Conservation (phyloP, 2,113 vertebrate species). For the Alces alces region DNA sequence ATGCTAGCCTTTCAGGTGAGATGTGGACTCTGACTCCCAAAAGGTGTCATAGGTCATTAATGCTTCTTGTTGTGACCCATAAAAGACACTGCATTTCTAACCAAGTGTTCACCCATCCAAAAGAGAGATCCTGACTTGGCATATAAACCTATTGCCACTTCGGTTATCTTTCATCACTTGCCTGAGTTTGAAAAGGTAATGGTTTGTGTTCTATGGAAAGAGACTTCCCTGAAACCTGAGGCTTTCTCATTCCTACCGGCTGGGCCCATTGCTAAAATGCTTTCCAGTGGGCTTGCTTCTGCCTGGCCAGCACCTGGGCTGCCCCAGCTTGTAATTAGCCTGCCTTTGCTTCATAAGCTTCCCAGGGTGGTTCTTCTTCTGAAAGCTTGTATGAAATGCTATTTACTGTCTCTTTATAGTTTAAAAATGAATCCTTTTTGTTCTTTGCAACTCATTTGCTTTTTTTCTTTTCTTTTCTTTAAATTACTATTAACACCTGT, state of each 20-base stretch:
- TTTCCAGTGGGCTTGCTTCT: conserved; percentile 63
- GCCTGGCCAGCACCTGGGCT: conserved; percentile 40
- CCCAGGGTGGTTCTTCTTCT: conserved; percentile 62
- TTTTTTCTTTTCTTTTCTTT: conserved; percentile 78
- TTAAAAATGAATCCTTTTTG: conserved; percentile 78
- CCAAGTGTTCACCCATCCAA: conserved; percentile 8
- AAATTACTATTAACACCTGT: conserved; percentile 76
- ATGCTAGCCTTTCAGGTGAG: conserved; percentile 21
- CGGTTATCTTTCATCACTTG: conserved; percentile 57
- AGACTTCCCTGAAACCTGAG: conserved; percentile 20
- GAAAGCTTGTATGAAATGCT: conserved; percentile 75
- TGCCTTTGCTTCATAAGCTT: conserved; percentile 59
- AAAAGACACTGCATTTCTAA: conserved; percentile 6
- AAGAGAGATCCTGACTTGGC: conserved; percentile 56
- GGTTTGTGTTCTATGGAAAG: conserved; percentile 58
- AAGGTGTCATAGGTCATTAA: conserved; percentile 9
- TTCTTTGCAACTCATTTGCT: conserved; percentile 83
- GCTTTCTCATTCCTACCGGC: conserved; percentile 58
- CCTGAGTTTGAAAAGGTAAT: conserved; percentile 64
- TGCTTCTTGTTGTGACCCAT: conserved; percentile 20
- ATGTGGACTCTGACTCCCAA: conserved; percentile 31
- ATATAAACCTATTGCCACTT: conserved; percentile 35
- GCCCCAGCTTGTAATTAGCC: conserved; percentile 43
- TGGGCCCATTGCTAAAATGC: conserved; percentile 65
- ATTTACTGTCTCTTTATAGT: conserved; percentile 75